A percentile compares a stretch with the other conserved stretches of the same genome.
phyloP scores from a whole-genome alignment of 2,888 invertebrate species.

The Macrophya alboannulata region DNA sequence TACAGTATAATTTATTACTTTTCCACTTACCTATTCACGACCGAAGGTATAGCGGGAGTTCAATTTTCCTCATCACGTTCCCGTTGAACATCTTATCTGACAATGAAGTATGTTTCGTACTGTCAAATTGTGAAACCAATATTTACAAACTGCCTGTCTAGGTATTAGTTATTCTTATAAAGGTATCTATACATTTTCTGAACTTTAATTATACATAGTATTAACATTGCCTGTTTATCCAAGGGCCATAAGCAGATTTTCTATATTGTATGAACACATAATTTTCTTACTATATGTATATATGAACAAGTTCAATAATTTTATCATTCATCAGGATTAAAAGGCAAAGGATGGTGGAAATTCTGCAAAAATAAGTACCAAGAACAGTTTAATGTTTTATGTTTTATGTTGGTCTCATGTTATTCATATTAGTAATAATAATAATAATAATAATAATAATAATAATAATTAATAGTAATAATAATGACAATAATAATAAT shows the following conservation, averaged over 20 bases:
- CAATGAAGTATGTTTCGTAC: not conserved
- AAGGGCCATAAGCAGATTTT: not conserved
- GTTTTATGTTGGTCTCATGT: conserved; percentile 55
- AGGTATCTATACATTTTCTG: not conserved
- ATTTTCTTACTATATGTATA: not conserved
- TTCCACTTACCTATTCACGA: conserved; percentile 18
- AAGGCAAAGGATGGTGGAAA: conserved; percentile 12
- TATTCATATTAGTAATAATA: conserved; percentile 57
- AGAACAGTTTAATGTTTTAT: conserved; percentile 51
- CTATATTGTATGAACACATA: not conserved
- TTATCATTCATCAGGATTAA: not conserved
- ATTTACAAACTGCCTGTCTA: not conserved
- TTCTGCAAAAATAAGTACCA: conserved; percentile 31
- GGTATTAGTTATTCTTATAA: not conserved
- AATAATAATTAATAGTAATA: conserved; percentile 43
- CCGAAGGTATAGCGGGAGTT: too few relatives aligned
- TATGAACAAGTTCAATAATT: not conserved
- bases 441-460: conserved; percentile 52
- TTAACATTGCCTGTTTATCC: not conserved
- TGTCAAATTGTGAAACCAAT: not conserved
- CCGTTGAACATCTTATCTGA: not conserved
- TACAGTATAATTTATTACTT: not conserved
- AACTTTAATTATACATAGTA: not conserved
- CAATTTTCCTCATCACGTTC: not conserved
- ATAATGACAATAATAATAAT: conserved; percentile 51